Evolutionary conservation across 2,113 vertebrate species (phyloP).

Genomic region (Microtus richardsoni): DNA sequence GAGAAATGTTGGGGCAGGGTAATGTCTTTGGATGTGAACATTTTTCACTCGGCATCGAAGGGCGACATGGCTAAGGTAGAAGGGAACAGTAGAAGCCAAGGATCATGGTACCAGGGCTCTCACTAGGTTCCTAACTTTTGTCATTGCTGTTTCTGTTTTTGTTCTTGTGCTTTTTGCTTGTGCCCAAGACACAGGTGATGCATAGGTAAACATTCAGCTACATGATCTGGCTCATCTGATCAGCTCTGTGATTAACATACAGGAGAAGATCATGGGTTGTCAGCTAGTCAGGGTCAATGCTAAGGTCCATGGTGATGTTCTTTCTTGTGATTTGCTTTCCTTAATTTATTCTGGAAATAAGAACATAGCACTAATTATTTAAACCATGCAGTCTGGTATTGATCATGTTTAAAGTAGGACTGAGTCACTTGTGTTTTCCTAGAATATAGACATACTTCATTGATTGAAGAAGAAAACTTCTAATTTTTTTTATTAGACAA

Average conservation of each 20-base stretch:
- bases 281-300: background rate
- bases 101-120: background rate
- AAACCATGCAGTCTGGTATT: background rate
- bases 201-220: background rate
- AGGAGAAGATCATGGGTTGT: background rate
- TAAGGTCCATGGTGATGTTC: background rate
- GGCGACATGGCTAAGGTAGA: background rate
- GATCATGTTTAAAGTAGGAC: background rate
- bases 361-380: background rate
- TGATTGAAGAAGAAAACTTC: background rate
- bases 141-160: background rate
- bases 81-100: constrained; percentile 20
- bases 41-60: background rate
- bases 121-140: background rate
- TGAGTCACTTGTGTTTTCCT: background rate
- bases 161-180: constrained; percentile 39
- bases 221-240: constrained; percentile 7
- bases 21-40: constrained; percentile 27
- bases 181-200: background rate
- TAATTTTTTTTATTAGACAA: background rate
- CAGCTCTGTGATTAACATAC: constrained; percentile 26
- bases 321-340: background rate
- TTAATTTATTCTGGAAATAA: constrained; percentile 49
- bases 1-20: background rate
- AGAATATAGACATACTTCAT: background rate